Conservation (phyloP, 30 jellyfish, hydroid and myxozoan species). For the Phacellophora camtschatica region DNA sequence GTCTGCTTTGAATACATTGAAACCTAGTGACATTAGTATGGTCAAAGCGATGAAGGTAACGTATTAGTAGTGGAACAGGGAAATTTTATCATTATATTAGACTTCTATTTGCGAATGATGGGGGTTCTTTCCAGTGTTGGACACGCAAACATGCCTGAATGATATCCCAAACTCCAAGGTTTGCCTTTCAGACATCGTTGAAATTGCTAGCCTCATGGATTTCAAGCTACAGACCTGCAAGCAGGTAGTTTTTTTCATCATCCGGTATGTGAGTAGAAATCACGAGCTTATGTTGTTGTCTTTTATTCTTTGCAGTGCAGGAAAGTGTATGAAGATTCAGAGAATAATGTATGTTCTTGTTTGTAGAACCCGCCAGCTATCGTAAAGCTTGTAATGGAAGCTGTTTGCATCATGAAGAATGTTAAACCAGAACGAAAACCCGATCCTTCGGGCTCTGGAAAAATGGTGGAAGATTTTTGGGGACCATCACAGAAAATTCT, state of each 20-base stretch:
- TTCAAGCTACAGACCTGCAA: too few species aligned
- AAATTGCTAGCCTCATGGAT: too few species aligned
- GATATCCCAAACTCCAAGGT: too few species aligned
- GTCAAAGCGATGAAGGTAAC: conserved; percentile 95
- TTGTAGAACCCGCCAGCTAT: conserved; percentile 97
- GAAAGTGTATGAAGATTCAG: too few species aligned
- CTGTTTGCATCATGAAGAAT: conserved; percentile 96
- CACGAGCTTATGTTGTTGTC: not conserved
- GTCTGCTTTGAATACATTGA: conserved; percentile 91
- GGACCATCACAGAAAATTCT: conserved; percentile 95
- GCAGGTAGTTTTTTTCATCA: too few species aligned
- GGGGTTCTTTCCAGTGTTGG: too few species aligned
- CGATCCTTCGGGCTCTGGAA: conserved; percentile 97
- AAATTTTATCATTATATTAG: too few species aligned
- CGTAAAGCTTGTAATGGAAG: conserved; percentile 91
- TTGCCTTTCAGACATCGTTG: too few species aligned
- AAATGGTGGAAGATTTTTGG: conserved; percentile 97
- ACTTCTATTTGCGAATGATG: too few species aligned
- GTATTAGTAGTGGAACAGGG: not conserved
- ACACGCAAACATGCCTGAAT: too few species aligned
- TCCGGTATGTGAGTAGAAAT: too few species aligned
- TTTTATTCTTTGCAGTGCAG: not conserved
- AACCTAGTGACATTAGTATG: conserved; percentile 97
- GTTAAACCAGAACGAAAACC: conserved; percentile 95
- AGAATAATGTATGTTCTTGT: too few species aligned